Conservation (phyloP, 2,113 vertebrate species). For the Brevimyrus niger region DNA sequence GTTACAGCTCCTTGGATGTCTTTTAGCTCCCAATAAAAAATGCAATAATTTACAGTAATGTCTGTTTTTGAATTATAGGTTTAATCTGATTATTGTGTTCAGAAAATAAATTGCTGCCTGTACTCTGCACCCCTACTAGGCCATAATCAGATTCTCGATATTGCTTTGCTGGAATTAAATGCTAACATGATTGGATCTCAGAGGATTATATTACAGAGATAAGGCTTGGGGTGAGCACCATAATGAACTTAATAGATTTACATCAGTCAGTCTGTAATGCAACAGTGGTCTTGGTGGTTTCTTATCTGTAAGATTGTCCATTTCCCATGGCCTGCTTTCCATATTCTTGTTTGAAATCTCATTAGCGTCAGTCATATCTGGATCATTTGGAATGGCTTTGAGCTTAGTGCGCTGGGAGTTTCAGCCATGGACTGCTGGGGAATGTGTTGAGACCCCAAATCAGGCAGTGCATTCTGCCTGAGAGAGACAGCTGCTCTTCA, state of each 20-base stretch:
- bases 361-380: constrained; percentile 34
- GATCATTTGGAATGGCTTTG: neutral
- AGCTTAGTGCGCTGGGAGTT: neutral
- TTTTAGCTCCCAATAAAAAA: constrained; percentile 21
- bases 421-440: neutral
- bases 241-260: constrained; percentile 59
- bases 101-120: constrained; percentile 49
- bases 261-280: constrained; percentile 55
- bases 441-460: neutral
- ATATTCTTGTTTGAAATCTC: constrained; percentile 48
- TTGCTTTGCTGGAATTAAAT: constrained; percentile 59
- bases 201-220: constrained; percentile 54
- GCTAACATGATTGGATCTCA: constrained; percentile 56
- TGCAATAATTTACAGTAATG: constrained; percentile 18
- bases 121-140: constrained; percentile 21
- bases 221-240: constrained; percentile 45
- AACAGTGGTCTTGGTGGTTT: constrained; percentile 50
- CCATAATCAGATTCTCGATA: constrained; percentile 60
- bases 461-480: neutral
- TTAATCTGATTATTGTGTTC: constrained; percentile 44
- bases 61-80: constrained; percentile 41
- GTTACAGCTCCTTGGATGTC: neutral
- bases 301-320: constrained; percentile 25
- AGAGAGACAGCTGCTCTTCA: neutral
- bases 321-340: constrained; percentile 38